These are phyloP conservation scores for Antheraea mylitta DNA, from an alignment of 1,140 invertebrate genomes.

Conservation along the genomic window DNA sequence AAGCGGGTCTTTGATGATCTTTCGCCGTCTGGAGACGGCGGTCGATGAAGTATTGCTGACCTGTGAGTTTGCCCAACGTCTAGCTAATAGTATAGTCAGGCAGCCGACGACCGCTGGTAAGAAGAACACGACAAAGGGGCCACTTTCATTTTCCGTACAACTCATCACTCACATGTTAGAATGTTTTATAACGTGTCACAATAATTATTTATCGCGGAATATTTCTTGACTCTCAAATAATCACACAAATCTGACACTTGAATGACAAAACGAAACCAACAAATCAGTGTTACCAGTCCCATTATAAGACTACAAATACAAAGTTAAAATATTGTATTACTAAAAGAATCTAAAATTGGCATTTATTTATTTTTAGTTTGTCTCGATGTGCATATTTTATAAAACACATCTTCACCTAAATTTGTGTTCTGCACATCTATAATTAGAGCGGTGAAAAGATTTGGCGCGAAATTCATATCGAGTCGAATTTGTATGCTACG, in stretches of 20 bases:
- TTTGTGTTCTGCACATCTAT: too few relatives aligned
- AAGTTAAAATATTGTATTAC: too few relatives aligned
- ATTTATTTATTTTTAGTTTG: too few relatives aligned
- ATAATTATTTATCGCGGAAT: conserved; percentile 32
- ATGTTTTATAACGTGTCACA: conserved; percentile 57
- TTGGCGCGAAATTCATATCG: too few relatives aligned
- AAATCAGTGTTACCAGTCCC: too few relatives aligned
- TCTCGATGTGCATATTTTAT: too few relatives aligned
- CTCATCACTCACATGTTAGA: conserved; percentile 78
- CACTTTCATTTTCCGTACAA: conserved; percentile 78
- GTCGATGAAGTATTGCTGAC: conserved; percentile 67
- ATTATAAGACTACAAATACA: too few relatives aligned
- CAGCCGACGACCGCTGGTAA: conserved; percentile 74
- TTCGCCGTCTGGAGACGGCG: conserved; percentile 70
- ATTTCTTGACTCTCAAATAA: background rate
- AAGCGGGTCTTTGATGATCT: conserved; percentile 74
- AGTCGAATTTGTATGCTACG: too few relatives aligned
- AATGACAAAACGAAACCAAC: background rate
- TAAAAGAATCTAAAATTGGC: too few relatives aligned
- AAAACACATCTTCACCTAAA: too few relatives aligned
- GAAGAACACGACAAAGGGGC: conserved; percentile 77
- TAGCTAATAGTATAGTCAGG: conserved; percentile 71
- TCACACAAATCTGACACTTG: conserved; percentile 7
- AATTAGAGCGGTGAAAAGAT: too few relatives aligned
- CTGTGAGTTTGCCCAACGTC: conserved; percentile 71